phyloP scores from a whole-genome alignment of 2,888 invertebrate genomes.

The Drepana falcataria region DNA sequence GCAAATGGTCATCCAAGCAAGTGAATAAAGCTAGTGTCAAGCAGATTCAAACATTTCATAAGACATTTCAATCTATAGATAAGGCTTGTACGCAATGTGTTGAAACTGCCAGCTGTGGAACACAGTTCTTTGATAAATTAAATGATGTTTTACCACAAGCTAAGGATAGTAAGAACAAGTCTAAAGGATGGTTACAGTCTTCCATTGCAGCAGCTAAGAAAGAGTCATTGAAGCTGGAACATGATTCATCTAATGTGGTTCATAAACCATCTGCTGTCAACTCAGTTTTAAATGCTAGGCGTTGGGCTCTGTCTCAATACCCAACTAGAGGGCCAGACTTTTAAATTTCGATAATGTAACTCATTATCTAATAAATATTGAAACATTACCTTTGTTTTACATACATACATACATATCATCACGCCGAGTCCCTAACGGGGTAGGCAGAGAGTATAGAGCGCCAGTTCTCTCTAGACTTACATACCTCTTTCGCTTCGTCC shows the following conservation, averaged over 20 bases:
- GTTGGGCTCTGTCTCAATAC: constrained; percentile 51
- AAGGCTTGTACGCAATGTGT: constrained; percentile 40
- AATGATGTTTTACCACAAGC: constrained; percentile 4
- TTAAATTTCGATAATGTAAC: constrained; percentile 19
- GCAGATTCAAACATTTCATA: constrained; percentile 32
- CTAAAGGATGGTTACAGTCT: background rate
- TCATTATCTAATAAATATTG: background rate
- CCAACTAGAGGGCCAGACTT: constrained; percentile 57
- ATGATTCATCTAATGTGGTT: background rate
- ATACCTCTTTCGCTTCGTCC: too few species aligned
- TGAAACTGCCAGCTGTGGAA: constrained; percentile 30
- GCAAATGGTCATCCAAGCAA: constrained; percentile 27
- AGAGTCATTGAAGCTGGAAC: background rate
- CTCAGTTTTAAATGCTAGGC: constrained; percentile 25
- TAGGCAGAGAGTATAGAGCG: too few species aligned
- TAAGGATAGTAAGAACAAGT: background rate
- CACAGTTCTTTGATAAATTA: constrained; percentile 27
- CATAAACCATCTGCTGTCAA: background rate
- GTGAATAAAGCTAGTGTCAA: constrained; percentile 22
- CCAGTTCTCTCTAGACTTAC: too few species aligned
- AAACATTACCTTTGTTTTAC: background rate
- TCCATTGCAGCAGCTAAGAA: background rate
- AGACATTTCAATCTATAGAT: constrained; percentile 20
- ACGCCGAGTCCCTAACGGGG: too few species aligned
- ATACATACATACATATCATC: too few species aligned